Base-by-base conservation (phyloP, 2,888 invertebrate genomes). In the Xanthia icteritia region DNA sequence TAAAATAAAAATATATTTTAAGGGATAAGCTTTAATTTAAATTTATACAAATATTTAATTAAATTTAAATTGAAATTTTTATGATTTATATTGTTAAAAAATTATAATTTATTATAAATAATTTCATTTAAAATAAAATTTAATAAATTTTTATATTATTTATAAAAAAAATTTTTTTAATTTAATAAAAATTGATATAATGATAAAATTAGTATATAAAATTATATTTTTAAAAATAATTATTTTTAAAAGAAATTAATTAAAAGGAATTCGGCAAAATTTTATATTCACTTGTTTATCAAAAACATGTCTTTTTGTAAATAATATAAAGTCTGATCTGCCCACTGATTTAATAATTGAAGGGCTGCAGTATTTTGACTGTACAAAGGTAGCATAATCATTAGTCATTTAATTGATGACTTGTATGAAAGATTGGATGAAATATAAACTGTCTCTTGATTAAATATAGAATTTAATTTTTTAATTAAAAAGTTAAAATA, bases 341-440 rank as follows among this genome's bases (percentile, higher is more conserved):
- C 98, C 97, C 98, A 97, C 97, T 98, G 98, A 97, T 91, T 78
- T 91, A 77, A 87, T 85, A 91, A 94, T 97, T 98, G 95, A 98
- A 98, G 97, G 97, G 98, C 98, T 97, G 98, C 98, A 97, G 97
- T 98, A 98, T 97, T 92, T 97, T 98, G 97, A 98, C 97, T 97
- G 97, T 98, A 97, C 97, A 97, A 98, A 98, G 97, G 98, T 98
- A 98, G 97, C 98, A 97, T 97, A 98, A 98, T 94, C 92, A 94
- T 88, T 98, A 97, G 98, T 97, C 97, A 97, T 97, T 98, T 98
- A 97, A 98, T 97, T 98, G 96, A 93, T 97, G 97, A 97, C 98
- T 98, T 93, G 98, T 95, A 98, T 98, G 98, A 98, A 98, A 91
- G 98, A 97, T 97, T 97, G 94, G 93, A 98, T 97, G 97, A 97